Evolutionary conservation across 2,888 invertebrate genomes (phyloP).

Genomic region (Magallana nippona): DNA sequence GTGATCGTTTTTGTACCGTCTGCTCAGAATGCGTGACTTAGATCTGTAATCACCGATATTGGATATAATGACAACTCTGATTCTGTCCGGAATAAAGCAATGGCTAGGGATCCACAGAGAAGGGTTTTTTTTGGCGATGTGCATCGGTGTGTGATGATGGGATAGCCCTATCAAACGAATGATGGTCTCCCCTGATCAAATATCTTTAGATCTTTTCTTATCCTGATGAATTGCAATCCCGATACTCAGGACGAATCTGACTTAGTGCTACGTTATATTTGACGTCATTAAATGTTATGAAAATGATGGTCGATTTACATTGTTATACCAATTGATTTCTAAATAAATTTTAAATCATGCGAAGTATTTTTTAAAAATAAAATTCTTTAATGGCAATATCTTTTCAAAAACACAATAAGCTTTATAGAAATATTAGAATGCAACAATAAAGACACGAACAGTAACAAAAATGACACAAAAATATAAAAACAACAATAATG

Average conservation of each 20-base stretch:
- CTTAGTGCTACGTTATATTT: neutral
- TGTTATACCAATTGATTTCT: neutral
- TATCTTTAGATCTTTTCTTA: neutral
- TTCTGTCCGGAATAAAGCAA: neutral
- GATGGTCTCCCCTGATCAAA: slow-evolving; percentile 12
- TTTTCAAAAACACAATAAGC: too few relatives aligned
- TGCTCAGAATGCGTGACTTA: neutral
- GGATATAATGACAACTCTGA: neutral
- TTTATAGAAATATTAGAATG: too few relatives aligned
- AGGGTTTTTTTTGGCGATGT: neutral
- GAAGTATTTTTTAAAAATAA: too few relatives aligned
- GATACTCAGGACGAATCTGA: neutral
- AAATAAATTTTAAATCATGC: neutral
- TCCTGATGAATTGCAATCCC: neutral
- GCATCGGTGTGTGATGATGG: neutral
- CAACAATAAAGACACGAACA: too few relatives aligned
- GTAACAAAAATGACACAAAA: too few relatives aligned
- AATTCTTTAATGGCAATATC: too few relatives aligned
- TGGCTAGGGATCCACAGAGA: neutral
- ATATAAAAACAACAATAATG: too few relatives aligned
- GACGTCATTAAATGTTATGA: neutral
- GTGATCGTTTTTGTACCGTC: neutral
- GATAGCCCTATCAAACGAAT: slow-evolving; percentile 7
- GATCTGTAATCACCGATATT: neutral
- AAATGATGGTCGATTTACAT: neutral